These are phyloP conservation scores for Schizopygopsis pylzovi DNA, from an alignment of 2,797 vertebrate genomes.

Conservation along the genomic window DNA sequence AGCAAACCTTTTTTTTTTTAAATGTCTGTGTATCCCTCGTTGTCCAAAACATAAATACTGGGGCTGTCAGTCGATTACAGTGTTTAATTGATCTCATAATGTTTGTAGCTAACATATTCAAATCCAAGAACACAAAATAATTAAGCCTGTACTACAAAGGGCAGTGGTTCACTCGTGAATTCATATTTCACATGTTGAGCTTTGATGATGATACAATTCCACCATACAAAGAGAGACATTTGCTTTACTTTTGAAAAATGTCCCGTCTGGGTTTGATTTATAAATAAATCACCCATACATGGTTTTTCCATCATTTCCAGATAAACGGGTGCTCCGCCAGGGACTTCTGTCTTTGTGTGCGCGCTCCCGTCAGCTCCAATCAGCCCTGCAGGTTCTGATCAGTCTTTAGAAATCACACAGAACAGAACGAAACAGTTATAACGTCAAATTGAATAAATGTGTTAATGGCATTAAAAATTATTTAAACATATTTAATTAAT, in stretches of 20 bases:
- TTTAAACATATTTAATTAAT: background rate
- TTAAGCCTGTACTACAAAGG: background rate
- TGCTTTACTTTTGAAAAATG: background rate
- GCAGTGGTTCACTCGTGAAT: background rate
- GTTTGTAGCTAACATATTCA: background rate
- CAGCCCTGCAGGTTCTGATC: slow-evolving; percentile 7
- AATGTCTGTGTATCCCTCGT: background rate
- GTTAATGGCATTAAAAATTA: background rate
- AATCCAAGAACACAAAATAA: slow-evolving; percentile 11
- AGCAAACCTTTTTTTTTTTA: background rate
- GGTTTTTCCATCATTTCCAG: background rate
- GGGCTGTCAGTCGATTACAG: background rate
- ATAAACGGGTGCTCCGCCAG: background rate
- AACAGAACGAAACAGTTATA: slow-evolving; percentile 3
- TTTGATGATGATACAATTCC: slow-evolving; percentile 1
- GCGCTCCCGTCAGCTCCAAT: background rate
- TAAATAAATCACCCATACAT: slow-evolving; percentile 18
- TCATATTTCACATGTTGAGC: background rate
- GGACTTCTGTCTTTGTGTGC: background rate
- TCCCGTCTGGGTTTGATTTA: background rate
- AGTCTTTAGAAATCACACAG: slow-evolving; percentile 16
- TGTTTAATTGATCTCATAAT: background rate
- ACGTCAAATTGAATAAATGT: slow-evolving; percentile 8
- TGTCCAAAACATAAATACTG: background rate
- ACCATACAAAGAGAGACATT: background rate